These are phyloP conservation scores for Pectinophora gossypiella DNA, from an alignment of 1,140 invertebrate genomes.

Conservation along the genomic window DNA sequence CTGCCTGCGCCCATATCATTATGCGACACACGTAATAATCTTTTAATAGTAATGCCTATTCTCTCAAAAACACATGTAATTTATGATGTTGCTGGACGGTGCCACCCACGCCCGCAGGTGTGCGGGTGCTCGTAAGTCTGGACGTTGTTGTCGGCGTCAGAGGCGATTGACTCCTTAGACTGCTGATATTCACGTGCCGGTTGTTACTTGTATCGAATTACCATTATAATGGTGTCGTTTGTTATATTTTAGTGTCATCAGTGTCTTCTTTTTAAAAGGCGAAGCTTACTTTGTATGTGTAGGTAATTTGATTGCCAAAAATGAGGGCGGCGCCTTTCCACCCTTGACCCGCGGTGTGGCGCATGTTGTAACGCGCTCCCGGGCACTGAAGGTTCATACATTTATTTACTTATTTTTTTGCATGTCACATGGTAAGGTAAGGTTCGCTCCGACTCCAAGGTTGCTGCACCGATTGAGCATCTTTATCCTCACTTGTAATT, in stretches of 20 bases:
- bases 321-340: conserved; percentile 49
- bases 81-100: background rate
- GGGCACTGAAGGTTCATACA: conserved; percentile 28
- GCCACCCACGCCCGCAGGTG: background rate
- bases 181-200: background rate
- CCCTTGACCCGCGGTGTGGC: conserved; percentile 56
- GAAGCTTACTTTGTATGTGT: conserved; percentile 41
- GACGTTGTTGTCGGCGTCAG: no score
- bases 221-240: background rate
- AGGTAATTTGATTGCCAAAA: conserved; percentile 52
- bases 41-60: background rate
- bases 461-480: conserved; percentile 35
- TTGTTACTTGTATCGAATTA: background rate
- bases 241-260: background rate
- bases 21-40: background rate
- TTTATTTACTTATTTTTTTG: no score
- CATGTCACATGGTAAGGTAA: no score
- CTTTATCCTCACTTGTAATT: conserved; percentile 41
- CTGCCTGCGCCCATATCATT: conserved; percentile 28
- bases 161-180: conserved; percentile 11
- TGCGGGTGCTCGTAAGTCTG: no score
- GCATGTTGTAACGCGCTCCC: conserved; percentile 28
- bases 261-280: conserved; percentile 29
- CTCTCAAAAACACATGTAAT: background rate
- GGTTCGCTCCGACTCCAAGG: conserved; percentile 43